Evolutionary conservation across 2,113 vertebrate genomes (phyloP), one percentile per base, ranked within the genome.

Genomic region (Nannospalax galili): DNA sequence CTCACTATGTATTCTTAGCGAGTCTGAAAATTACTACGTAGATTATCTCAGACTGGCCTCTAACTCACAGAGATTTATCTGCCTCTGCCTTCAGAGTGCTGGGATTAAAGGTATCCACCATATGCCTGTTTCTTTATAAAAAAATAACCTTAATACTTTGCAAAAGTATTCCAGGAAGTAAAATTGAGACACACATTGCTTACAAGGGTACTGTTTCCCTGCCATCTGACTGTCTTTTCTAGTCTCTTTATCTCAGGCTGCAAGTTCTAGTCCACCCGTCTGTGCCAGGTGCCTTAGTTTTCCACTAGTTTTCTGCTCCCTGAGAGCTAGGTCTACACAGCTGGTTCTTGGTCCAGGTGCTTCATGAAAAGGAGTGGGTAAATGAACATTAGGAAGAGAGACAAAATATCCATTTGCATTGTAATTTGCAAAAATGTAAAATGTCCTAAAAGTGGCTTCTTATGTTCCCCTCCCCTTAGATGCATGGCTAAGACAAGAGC

Each of bases 91-190:
- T 11, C 48, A 52, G 48, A 11, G 48, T 52, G 48, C 48, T 52
- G 48, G 11, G 48, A 52, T 52, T 52, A 52, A 52, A 52, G 48
- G 48, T 11, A 52, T 6, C 48, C 48, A 52, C 48, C 48, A 52
- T 52, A 52, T 52, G 8, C 9, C 94, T 84, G 26, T 10, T 52
- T 84, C n/a, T 42, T 84, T 84, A 42, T 65, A 42, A 64, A 93
- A 67, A 96, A 88, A 65, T 58, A 87, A 9, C 75, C 85, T 26
- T 20, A 94, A 19, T 56, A 79, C 75, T 37, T 42, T 90, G 22
- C 77, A 65, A 82, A 52, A 80, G 42, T 82, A 67, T 78, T 87
- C 73, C 64, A 35, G 65, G 45, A 91, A 91, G 28, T 30, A 35
- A 26, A 65, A 1, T 15, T 3, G 28, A 62, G 10, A 3, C 45